Base-by-base conservation (phyloP, 1,140 invertebrate species). In the Adelges cooleyi region DNA sequence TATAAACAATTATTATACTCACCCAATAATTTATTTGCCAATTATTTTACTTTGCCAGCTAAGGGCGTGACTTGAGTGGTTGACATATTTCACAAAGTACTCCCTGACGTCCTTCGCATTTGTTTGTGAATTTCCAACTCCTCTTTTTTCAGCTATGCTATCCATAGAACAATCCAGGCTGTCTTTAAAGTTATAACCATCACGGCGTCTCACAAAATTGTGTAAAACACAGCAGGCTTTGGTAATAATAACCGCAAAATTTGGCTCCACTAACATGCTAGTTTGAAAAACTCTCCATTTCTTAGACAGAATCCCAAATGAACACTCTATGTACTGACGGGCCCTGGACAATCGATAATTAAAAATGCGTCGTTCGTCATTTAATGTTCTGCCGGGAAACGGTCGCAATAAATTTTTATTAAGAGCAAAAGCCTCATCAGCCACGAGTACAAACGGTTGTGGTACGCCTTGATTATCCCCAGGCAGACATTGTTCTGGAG, bases 381-480 rank as follows among this genome's bases (percentile, higher is more conserved):
- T 62, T 52, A 69, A 44, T 11, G 48, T 17, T 38, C 25, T 42
- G 5, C 68, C 67, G 11, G 33, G 48, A 54, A 42, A 69, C 11
- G 74, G 75, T 48, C 70, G 67, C 71, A 75, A 70, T 65, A 74
- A 67, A 48, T 70, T 69, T 49, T 70, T 49, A 38, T 71, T 69
- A 22, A 78, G 53, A 8, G 70, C 69, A 68, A 77, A 79, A 11
- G 72, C 74, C 53, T 77, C 76, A 70, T 79, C 77, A n/a, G 71
- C 75, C 2, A 66, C 44, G 38, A 68, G 23, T 0, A 54, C 29
- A 40, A 46, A 68, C 3, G 65, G 65, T 17, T 53, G 18, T 5
- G 65, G 36, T n/a, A 69, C 69, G n/a, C 25, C 23, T 15, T 27
- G 15, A 5, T 23, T 50, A 2, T 20, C 23, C 11, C 27, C 22